Base-by-base conservation (phyloP, 2,888 invertebrate species). In the Tiliacea citrago region DNA sequence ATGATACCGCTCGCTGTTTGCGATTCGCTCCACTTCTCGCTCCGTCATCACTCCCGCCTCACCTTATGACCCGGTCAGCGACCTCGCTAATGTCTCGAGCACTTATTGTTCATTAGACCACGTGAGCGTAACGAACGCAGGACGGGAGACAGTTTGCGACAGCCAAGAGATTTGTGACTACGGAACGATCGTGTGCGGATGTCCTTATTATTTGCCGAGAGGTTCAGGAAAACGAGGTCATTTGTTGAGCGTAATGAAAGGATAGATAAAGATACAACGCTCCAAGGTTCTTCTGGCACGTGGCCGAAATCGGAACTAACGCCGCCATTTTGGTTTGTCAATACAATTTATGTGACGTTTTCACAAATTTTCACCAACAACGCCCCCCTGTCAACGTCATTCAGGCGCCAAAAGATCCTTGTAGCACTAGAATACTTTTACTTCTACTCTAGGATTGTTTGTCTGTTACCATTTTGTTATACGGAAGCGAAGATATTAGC, bases 21-120 rank as follows among this genome's bases (percentile, higher is more conserved):
- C 12, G 13, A 29, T 16, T 67, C 65, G 58, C 69, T 73, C 39
- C 53, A 58, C 60, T 24, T 53, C 18, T 61, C 76, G 77, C 77
- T 82, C 69, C 63, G 72, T 29, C 29, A 42, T 12, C 74, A 51
- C 21, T 39, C 42, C 29, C 21, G 71, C 82, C 73, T 76, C 53
- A 81, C 68, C 75, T 75, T 75, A 80, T 88, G 89, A 89, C 87
- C 88, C 83, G 86, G 91, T 89, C 90, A 83, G 71, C 79, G 92
- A 92, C 92, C 92, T 79, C 85, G 86, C 89, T 91, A 91, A 91
- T 91, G 89, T 81, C 84, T 79, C 83, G 73, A 86, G 85, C 90
- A 89, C 89, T 92, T 90, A 91, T 88, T 88, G 90, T 88, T 91
- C 89, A 89, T 91, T 92, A 91, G 68, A 73, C 72, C 83, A 86